A percentile compares a stretch with the other conserved stretches of the same genome.
Conservation (phyloP, 1,140 invertebrate genomes). For the Caenorhabditis brenneri region DNA sequence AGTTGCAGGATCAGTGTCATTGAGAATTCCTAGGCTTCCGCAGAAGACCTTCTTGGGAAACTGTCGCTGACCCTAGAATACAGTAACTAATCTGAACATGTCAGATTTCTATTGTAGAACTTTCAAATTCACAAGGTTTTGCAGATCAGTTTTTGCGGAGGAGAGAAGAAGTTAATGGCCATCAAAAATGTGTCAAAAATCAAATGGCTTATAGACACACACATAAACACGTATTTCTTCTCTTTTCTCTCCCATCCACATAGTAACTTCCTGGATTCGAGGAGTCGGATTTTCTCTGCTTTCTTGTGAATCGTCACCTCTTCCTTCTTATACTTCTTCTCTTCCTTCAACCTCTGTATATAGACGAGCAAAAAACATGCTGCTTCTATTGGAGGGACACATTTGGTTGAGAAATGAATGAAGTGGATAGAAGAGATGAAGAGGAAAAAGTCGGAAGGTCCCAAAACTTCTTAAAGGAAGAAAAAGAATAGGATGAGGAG, state of each 20-base stretch:
- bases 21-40: too few relatives aligned
- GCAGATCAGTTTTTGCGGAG: too few relatives aligned
- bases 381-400: neutral
- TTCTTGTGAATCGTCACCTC: neutral
- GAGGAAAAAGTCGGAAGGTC: neutral
- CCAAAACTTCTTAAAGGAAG: conserved; percentile 31
- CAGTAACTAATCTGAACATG: too few relatives aligned
- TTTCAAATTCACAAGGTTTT: too few relatives aligned
- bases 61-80: too few relatives aligned
- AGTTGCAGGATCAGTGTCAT: too few relatives aligned
- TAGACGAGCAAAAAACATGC: conserved; percentile 35
- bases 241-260: neutral
- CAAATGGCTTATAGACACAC: neutral
- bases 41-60: too few relatives aligned
- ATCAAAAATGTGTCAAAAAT: conserved; percentile 25
- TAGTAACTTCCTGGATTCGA: conserved; percentile 30
- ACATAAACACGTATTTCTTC: neutral
- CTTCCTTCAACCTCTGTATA: neutral
- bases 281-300: neutral
- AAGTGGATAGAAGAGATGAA: neutral
- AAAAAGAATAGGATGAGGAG: neutral
- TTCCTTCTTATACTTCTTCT: neutral
- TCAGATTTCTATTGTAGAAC: too few relatives aligned
- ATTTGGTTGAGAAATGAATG: conserved; percentile 21
- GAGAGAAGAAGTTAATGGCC: neutral